These are phyloP conservation scores for Leptinotarsa undecemlineata DNA, from an alignment of 1,140 invertebrate genomes.

Conservation along the genomic window DNA sequence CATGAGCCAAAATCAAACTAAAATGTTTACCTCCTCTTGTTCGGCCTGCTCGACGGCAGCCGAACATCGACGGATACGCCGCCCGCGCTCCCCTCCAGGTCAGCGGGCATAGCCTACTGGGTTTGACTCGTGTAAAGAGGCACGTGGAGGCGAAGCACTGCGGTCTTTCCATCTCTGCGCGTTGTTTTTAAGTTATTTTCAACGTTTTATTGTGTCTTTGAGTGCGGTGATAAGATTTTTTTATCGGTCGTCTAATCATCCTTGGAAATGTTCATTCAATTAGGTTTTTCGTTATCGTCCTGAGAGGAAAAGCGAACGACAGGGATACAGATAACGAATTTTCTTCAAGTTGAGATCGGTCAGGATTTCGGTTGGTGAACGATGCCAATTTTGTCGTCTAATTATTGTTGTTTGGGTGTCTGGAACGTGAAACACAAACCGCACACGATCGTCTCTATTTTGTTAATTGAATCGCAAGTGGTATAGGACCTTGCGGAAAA, in stretches of 20 bases:
- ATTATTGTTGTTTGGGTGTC: conserved; percentile 12
- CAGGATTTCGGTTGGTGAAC: conserved; percentile 15
- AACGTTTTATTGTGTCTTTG: conserved; percentile 14
- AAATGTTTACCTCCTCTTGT: conserved; percentile 47
- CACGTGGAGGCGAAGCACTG: conserved; percentile 55
- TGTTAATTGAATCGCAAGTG: no score
- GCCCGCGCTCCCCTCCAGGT: conserved; percentile 22
- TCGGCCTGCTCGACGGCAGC: conserved; percentile 27
- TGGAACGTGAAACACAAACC: no score
- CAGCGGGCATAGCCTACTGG: conserved; percentile 35
- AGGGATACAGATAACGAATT: conserved; percentile 11
- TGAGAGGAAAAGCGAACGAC: not conserved
- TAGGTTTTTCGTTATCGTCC: not conserved
- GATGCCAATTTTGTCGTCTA: conserved; percentile 12
- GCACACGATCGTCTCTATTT: no score
- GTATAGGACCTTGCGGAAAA: no score
- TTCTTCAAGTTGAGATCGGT: conserved; percentile 21
- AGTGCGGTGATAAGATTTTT: conserved; percentile 15
- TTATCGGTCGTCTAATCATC: not conserved
- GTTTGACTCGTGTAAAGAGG: conserved; percentile 44
- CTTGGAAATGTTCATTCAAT: conserved; percentile 13
- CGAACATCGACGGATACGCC: conserved; percentile 23
- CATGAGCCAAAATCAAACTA: conserved; percentile 47
- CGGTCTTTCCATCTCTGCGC: conserved; percentile 29
- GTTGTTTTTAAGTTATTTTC: conserved; percentile 16